A percentile compares a stretch with the other conserved stretches of the same genome.
phyloP scores from a whole-genome alignment of 1,140 invertebrate genomes.

The Polypedilum vanderplanki region DNA sequence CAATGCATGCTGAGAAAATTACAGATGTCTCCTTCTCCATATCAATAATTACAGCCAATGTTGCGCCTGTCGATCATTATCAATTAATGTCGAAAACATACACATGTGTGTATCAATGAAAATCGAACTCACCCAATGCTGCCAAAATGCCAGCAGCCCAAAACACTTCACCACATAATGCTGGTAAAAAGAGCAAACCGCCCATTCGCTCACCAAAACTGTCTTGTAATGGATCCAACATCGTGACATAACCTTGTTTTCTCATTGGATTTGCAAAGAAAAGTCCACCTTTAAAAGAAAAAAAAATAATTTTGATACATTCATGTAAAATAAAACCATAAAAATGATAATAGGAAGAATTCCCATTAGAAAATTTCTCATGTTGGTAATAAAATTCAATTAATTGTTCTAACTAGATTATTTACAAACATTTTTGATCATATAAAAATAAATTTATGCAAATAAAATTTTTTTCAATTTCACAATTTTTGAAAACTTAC shows the following conservation, averaged over 20 bases:
- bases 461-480: too few species aligned
- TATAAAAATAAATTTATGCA: too few species aligned
- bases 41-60: constrained; percentile 92
- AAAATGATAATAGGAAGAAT: too few species aligned
- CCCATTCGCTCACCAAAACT: constrained; percentile 95
- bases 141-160: constrained; percentile 96
- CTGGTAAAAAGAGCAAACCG: constrained; percentile 90
- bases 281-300: constrained; percentile 67
- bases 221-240: constrained; percentile 96
- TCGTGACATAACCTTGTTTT: constrained; percentile 94
- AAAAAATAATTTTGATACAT: neutral
- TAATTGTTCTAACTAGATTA: too few species aligned
- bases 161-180: constrained; percentile 94
- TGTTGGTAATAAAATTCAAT: too few species aligned
- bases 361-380: too few species aligned
- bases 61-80: constrained; percentile 60
- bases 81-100: neutral
- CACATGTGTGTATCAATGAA: neutral
- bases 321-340: too few species aligned
- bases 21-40: constrained; percentile 89
- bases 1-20: constrained; percentile 90
- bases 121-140: constrained; percentile 64
- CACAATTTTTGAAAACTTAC: constrained; percentile 43
- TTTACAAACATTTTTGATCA: too few species aligned
- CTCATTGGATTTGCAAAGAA: constrained; percentile 98